phyloP scores from a whole-genome alignment of 2,113 vertebrate genomes.

The Rhabdomys dilectus region DNA sequence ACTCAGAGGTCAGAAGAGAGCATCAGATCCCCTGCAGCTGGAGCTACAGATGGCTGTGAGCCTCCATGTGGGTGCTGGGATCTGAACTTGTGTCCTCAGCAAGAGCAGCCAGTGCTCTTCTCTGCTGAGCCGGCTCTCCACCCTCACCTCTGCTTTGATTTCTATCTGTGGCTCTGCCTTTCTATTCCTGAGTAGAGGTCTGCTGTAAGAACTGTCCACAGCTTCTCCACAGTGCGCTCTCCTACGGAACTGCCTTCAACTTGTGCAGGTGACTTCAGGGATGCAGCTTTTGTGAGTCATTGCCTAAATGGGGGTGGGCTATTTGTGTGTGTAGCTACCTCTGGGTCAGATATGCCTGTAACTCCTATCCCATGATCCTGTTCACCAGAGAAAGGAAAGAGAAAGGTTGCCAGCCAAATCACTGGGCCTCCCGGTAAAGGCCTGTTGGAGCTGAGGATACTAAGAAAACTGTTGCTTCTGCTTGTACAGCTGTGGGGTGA shows the following conservation, averaged over 20 bases:
- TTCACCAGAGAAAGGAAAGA: neutral
- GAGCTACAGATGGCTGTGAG: neutral
- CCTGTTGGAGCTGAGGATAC: neutral
- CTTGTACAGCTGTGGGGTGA: neutral
- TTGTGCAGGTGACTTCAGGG: neutral
- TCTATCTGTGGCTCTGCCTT: neutral
- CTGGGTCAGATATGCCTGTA: neutral
- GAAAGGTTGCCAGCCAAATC: neutral
- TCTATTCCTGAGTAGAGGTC: neutral
- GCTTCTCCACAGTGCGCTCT: neutral
- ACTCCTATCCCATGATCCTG: neutral
- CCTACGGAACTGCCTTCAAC: neutral
- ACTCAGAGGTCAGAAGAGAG: neutral
- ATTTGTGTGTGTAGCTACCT: neutral
- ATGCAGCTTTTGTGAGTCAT: neutral
- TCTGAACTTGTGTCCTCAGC: neutral
- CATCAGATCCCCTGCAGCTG: neutral
- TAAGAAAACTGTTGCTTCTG: neutral
- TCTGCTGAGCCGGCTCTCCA: neutral
- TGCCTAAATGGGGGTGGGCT: too few relatives aligned
- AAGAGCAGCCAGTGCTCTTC: too few relatives aligned
- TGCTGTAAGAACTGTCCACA: neutral
- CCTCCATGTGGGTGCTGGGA: neutral
- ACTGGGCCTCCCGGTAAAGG: neutral
- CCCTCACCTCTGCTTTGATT: neutral